Evolutionary conservation across 2,888 invertebrate genomes (phyloP), one percentile per base, ranked within the genome.

Genomic region (Sarcophaga variegata): DNA sequence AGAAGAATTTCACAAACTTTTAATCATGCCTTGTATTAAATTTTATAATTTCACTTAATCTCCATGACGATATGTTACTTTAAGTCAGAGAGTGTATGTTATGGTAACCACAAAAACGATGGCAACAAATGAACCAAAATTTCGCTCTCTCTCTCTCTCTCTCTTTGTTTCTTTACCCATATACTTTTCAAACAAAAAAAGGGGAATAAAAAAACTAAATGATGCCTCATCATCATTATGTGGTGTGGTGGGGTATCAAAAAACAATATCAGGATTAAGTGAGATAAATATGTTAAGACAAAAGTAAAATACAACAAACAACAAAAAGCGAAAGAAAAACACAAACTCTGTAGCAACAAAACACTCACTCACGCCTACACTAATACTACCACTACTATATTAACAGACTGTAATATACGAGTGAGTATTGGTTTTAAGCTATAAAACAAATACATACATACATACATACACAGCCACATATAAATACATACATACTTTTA

Each of bases 261-360:
- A 81, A 72, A 86, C 69, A 84, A 74, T 78, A 84, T 81, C 74
- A 84, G 76, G 78, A 87, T 83, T 84, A 81, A 87, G 54, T 81
- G 72, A 74, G 78, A 87, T 87, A 81, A 86, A 80, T 25, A 75
- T 60, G 75, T 54, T 60, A 49, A 72, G 37, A 71, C 37, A 79
- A 79, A 76, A 79, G n/a, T 14, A 72, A 76, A 83, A 64, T 77
- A 78, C 59, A 59, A 63, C 27, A 20, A 66, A 12, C 47, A 79
- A 22, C 54, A 81, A 47, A 22, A 12, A 47, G 10, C 25, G 85
- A 83, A 75, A 37, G 81, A 87, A 85, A 85, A 69, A 81, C 67
- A 80, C 82, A 70, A 69, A 83, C 81, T 86, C 81, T 63, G 47
- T 37, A 69, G 47, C 66, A 70, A 47, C 63, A 63, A 83, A 59